Percentiles rank a stretch among this genome's conserved stretches.
These are phyloP conservation scores for Aphaenogaster ashmeadi DNA, from an alignment of 1,140 invertebrate genomes.

Conservation along the genomic window DNA sequence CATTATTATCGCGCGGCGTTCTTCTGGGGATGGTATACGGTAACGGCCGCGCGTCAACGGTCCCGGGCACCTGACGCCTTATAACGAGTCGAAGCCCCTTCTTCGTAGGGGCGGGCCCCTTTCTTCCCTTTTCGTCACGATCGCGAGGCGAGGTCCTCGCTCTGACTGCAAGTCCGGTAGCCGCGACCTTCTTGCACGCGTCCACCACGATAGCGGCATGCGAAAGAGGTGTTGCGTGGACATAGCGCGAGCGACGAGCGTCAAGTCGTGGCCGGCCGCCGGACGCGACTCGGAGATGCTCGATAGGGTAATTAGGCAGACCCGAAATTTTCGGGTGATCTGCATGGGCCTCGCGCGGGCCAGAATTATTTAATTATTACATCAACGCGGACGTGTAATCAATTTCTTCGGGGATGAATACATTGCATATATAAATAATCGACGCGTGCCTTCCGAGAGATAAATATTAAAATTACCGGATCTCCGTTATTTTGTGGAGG, in stretches of 20 bases:
- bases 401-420: constrained; percentile 5
- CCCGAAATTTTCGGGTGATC: constrained; percentile 40
- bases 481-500: background rate
- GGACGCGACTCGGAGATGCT: constrained; percentile 21
- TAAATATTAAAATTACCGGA: constrained; percentile 10
- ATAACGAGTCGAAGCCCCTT: constrained; percentile 69
- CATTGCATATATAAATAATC: background rate
- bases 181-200: constrained; percentile 54
- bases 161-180: constrained; percentile 49
- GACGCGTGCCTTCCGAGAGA: background rate
- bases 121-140: constrained; percentile 74
- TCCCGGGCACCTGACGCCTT: constrained; percentile 78
- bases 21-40: constrained; percentile 60
- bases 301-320: constrained; percentile 21
- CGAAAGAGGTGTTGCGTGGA: background rate
- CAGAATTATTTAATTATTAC: constrained; percentile 45
- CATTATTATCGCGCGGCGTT: constrained; percentile 72
- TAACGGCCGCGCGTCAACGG: constrained; percentile 79
- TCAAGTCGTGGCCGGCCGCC: background rate
- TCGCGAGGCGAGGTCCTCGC: constrained; percentile 49
- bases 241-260: constrained; percentile 1
- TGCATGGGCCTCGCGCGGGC: background rate
- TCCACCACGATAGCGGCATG: constrained; percentile 8
- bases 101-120: constrained; percentile 66
- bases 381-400: constrained; percentile 18